Evolutionary conservation across 2,888 invertebrate species (phyloP).

Genomic region (Xestia rhomboidea): DNA sequence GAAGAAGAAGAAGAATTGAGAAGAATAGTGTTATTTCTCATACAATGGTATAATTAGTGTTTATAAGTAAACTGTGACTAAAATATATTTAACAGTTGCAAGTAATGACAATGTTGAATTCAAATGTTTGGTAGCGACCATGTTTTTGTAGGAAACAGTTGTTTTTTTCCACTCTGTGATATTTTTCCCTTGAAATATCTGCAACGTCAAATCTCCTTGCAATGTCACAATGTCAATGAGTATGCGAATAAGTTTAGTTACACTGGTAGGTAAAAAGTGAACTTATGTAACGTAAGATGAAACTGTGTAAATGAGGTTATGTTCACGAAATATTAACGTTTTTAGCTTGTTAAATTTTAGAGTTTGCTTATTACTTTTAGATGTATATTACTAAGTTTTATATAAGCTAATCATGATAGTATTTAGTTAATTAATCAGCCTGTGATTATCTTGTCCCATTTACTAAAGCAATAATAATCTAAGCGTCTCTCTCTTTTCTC

Average conservation of each 20-base stretch:
- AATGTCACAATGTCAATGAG: slow-evolving; percentile 34
- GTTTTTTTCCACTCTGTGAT: too few relatives aligned
- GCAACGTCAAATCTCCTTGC: neutral
- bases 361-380: neutral
- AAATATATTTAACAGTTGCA: too few relatives aligned
- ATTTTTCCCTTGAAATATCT: neutral
- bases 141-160: too few relatives aligned
- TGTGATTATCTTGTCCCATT: neutral
- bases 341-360: slow-evolving; percentile 28
- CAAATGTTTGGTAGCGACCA: too few relatives aligned
- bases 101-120: too few relatives aligned
- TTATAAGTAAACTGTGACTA: too few relatives aligned
- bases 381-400: slow-evolving; percentile 2
- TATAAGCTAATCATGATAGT: neutral
- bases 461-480: neutral
- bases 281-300: slow-evolving; percentile 9
- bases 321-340: slow-evolving; percentile 34
- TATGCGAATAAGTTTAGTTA: slow-evolving; percentile 3
- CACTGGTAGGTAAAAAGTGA: neutral
- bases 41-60: too few relatives aligned
- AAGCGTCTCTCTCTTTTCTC: too few relatives aligned
- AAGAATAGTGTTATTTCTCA: too few relatives aligned
- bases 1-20: too few relatives aligned
- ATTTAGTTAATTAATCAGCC: neutral
- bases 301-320: slow-evolving; percentile 35